Conservation (phyloP, 1,140 invertebrate species). For the Piezodorus guildinii region DNA sequence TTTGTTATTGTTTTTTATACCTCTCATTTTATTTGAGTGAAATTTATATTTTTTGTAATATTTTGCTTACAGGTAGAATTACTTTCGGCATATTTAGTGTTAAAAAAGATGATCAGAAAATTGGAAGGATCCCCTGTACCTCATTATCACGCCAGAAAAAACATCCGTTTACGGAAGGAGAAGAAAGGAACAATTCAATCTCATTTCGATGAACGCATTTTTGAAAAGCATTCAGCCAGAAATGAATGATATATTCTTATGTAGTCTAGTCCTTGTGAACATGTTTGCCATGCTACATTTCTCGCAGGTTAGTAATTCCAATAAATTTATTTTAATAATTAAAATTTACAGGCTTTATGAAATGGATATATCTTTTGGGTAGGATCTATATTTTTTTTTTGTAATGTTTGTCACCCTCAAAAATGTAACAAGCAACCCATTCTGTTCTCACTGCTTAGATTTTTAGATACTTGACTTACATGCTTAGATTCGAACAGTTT, state of each 20-base stretch:
- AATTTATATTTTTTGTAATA: no score
- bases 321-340: not conserved
- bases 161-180: conserved; percentile 35
- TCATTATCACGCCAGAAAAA: conserved; percentile 36
- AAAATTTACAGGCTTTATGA: no score
- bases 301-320: conserved; percentile 31
- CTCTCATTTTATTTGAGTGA: no score
- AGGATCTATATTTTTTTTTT: no score
- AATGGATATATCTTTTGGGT: no score
- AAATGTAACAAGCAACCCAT: no score
- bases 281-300: conserved; percentile 36
- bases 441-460: no score
- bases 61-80: conserved; percentile 30
- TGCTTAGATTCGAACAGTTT: no score
- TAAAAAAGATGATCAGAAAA: conserved; percentile 29
- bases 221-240: conserved; percentile 39
- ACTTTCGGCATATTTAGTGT: conserved; percentile 37
- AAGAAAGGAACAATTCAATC: conserved; percentile 36
- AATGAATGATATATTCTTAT: conserved; percentile 42
- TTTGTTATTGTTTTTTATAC: no score
- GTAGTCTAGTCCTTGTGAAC: conserved; percentile 38
- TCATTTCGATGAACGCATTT: conserved; percentile 37
- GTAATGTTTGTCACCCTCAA: no score
- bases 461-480: no score
- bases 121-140: conserved; percentile 31